Conservation (phyloP, 1,140 invertebrate species). For the Magallana angulata region DNA sequence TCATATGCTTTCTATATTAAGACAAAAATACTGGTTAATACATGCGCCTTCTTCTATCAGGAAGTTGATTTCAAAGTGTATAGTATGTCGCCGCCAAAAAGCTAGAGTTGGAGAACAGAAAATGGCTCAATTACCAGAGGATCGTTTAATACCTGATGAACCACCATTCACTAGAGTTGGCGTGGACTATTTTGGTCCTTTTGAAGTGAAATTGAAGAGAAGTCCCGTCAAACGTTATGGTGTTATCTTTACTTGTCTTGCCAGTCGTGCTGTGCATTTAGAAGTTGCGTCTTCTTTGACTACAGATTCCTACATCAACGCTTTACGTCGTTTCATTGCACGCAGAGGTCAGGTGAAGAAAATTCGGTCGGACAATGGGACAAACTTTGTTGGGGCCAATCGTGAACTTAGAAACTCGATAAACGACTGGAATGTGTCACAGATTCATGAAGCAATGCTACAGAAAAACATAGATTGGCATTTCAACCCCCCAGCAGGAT, state of each 20-base stretch:
- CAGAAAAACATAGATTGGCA: conserved; percentile 57
- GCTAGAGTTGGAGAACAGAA: conserved; percentile 50
- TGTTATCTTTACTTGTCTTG: conserved; percentile 63
- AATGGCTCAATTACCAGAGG: conserved; percentile 53
- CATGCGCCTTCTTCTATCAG: conserved; percentile 43
- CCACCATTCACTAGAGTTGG: conserved; percentile 58
- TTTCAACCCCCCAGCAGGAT: conserved; percentile 59
- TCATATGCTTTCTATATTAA: conserved; percentile 33
- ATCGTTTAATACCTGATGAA: conserved; percentile 51
- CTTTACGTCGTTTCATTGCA: conserved; percentile 52
- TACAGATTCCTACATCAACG: conserved; percentile 52
- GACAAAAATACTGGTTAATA: conserved; percentile 51
- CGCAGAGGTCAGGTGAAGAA: conserved; percentile 43
- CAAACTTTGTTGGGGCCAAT: conserved; percentile 52
- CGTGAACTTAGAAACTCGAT: conserved; percentile 37
- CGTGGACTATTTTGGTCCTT: conserved; percentile 65
- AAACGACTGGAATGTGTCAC: conserved; percentile 43
- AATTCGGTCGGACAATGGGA: conserved; percentile 51
- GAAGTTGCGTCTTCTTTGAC: conserved; percentile 53
- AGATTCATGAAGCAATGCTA: conserved; percentile 50
- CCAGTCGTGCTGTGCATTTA: conserved; percentile 60
- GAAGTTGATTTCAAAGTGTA: conserved; percentile 53
- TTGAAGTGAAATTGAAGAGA: conserved; percentile 60
- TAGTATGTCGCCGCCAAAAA: conserved; percentile 46
- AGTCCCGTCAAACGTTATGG: conserved; percentile 61